These are phyloP conservation scores for Tinamus major DNA, from an alignment of 2,797 vertebrate species.

Conservation along the genomic window DNA sequence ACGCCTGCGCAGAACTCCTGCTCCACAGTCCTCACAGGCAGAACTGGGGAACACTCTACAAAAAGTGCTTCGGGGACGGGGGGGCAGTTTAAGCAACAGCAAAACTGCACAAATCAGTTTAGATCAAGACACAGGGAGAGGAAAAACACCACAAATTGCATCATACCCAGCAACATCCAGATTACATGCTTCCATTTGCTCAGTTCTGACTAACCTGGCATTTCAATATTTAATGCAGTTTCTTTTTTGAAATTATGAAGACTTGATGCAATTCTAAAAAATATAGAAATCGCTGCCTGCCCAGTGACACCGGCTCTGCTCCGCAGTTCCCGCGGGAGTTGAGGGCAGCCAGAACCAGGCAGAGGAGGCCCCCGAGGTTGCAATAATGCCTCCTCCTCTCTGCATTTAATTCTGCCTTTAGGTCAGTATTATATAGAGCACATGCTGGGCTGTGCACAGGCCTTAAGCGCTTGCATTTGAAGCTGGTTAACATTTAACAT, in stretches of 20 bases:
- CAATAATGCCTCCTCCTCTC: rapidly evolving
- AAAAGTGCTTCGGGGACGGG: not conserved
- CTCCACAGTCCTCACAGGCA: not conserved
- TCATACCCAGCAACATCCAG: not conserved
- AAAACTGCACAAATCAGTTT: not conserved
- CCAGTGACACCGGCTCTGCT: not conserved
- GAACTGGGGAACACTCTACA: not conserved
- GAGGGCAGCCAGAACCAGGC: not conserved
- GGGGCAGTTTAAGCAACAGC: no score
- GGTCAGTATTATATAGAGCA: not conserved
- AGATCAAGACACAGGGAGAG: not conserved
- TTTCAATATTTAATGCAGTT: not conserved
- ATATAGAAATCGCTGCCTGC: no score
- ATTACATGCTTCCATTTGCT: not conserved
- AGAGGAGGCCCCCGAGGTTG: not conserved
- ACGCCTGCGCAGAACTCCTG: not conserved
- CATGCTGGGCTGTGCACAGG: rapidly evolving
- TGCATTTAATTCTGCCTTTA: not conserved
- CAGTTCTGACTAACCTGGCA: not conserved
- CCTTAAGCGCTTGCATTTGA: not conserved
- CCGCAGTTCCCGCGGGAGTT: not conserved
- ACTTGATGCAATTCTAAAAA: not conserved
- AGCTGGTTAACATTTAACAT: not conserved
- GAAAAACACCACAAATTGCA: not conserved
- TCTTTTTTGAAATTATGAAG: not conserved